Percentiles rank a stretch among this genome's conserved stretches.
Conservation (phyloP, 1,140 invertebrate species). For the Heliconius nattereri region DNA sequence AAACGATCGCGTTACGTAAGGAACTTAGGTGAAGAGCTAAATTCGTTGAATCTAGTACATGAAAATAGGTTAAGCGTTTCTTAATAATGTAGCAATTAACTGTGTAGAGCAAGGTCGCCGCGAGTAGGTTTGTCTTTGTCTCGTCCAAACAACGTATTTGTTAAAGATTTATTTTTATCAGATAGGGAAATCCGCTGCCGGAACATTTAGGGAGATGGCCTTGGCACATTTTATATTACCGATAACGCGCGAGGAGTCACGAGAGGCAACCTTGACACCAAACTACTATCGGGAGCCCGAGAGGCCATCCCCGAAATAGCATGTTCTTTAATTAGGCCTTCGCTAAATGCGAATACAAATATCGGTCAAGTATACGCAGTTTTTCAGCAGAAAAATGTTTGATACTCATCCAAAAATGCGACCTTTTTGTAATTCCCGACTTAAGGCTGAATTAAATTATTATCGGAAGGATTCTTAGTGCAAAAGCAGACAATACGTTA, state of each 20-base stretch:
- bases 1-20: slow-evolving; percentile 46
- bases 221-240: slow-evolving; percentile 67
- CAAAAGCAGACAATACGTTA: slow-evolving; percentile 15
- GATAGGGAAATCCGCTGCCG: slow-evolving; percentile 59
- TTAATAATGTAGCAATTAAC: slow-evolving; percentile 75
- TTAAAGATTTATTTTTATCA: slow-evolving; percentile 53
- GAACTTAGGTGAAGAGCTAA: slow-evolving; percentile 44
- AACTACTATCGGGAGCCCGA: slow-evolving; percentile 75
- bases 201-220: slow-evolving; percentile 59
- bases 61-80: slow-evolving; percentile 76
- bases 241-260: slow-evolving; percentile 63
- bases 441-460: slow-evolving; percentile 44
- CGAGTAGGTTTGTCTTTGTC: slow-evolving; percentile 54
- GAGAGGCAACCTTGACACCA: slow-evolving; percentile 77
- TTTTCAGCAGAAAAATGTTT: slow-evolving; percentile 59
- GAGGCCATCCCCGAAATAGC: slow-evolving; percentile 74
- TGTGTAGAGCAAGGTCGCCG: slow-evolving; percentile 64
- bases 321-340: slow-evolving; percentile 59
- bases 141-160: slow-evolving; percentile 45
- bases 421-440: slow-evolving; percentile 53
- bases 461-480: slow-evolving; percentile 30
- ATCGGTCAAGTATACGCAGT: slow-evolving; percentile 75
- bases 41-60: slow-evolving; percentile 59
- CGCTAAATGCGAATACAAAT: slow-evolving; percentile 59
- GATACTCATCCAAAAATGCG: slow-evolving; percentile 59